phyloP scores from a whole-genome alignment of 2,113 vertebrate species.

The Chitala chitala region DNA sequence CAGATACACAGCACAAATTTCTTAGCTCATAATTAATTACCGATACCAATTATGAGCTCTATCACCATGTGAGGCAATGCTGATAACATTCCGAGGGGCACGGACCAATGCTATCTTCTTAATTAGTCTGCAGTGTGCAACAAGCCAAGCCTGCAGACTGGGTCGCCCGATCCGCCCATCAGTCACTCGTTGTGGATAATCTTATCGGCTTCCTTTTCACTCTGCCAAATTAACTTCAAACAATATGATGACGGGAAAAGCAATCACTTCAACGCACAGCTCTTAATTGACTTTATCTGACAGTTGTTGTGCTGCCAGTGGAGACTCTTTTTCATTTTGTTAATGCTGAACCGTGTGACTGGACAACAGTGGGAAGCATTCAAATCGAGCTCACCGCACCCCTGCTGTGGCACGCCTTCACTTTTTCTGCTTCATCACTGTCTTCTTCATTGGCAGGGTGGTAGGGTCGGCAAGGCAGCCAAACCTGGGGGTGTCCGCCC shows the following conservation, averaged over 20 bases:
- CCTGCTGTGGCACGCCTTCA: not conserved
- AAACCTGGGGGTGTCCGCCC: slow-evolving; percentile 36
- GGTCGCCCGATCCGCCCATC: slow-evolving; percentile 26
- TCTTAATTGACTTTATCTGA: slow-evolving; percentile 25
- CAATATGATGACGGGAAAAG: slow-evolving; percentile 27
- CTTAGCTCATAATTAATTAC: slow-evolving; percentile 45
- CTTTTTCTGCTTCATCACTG: not conserved
- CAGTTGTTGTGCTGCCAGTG: too few species aligned
- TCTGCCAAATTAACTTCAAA: slow-evolving; percentile 41
- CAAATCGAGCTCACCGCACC: not conserved
- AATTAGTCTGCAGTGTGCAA: slow-evolving; percentile 42
- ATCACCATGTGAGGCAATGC: slow-evolving; percentile 30
- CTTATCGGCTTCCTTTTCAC: slow-evolving; percentile 30
- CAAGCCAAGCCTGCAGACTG: slow-evolving; percentile 18
- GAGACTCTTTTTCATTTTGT: too few species aligned
- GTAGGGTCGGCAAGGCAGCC: slow-evolving; percentile 37
- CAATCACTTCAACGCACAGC: slow-evolving; percentile 8
- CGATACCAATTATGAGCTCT: slow-evolving; percentile 42
- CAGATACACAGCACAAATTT: not conserved
- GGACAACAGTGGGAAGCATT: not conserved
- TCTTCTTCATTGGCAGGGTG: slow-evolving; percentile 35
- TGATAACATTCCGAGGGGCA: slow-evolving; percentile 49
- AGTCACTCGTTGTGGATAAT: slow-evolving; percentile 36
- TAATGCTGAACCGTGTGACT: too few species aligned
- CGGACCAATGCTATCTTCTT: slow-evolving; percentile 38